Evolutionary conservation across 2,113 vertebrate genomes (phyloP).

Genomic region (Sinocyclocheilus maitianheensis): DNA sequence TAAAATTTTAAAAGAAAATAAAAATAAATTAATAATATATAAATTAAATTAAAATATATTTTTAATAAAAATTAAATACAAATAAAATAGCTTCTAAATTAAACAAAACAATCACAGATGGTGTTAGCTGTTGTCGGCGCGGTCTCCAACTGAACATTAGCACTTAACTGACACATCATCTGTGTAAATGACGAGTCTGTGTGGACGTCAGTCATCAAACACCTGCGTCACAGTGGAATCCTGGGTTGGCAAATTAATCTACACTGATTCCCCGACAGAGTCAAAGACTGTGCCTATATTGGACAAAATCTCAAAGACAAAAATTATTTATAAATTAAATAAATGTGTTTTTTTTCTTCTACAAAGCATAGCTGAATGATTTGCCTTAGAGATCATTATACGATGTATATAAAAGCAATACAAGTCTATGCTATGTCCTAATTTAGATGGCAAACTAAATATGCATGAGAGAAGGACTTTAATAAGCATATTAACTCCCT

Average conservation of each 20-base stretch:
- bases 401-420: no score
- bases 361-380: neutral
- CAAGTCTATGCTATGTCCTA: no score
- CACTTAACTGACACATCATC: neutral
- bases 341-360: neutral
- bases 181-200: neutral
- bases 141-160: neutral
- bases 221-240: neutral
- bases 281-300: no score
- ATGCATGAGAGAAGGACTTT: neutral
- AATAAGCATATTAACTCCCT: conserved; percentile 7
- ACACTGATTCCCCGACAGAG: no score
- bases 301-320: neutral
- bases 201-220: neutral
- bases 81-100: no score
- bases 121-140: neutral
- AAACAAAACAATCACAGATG: neutral
- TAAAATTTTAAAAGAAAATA: no score
- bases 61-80: no score
- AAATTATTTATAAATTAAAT: neutral
- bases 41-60: no score
- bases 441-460: neutral
- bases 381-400: neutral
- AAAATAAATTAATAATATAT: no score
- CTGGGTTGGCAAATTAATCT: neutral